Evolutionary conservation across 2,797 vertebrate species (phyloP).

Genomic region (Clamator glandarius): DNA sequence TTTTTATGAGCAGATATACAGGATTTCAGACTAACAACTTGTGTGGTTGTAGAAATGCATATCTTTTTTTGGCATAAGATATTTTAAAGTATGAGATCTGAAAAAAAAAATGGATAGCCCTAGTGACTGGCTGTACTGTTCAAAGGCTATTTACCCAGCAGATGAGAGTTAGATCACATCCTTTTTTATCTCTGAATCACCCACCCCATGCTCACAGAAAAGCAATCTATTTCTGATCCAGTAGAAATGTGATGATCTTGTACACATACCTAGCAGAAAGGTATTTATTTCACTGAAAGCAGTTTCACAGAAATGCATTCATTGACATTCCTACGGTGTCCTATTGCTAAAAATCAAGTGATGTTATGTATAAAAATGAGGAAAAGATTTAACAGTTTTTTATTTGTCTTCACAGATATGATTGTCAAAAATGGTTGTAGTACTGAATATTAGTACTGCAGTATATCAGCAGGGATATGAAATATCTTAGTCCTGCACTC

Average conservation of each 20-base stretch:
- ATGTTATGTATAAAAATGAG: background rate
- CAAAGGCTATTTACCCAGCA: background rate
- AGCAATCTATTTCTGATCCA: background rate
- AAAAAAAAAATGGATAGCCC: background rate
- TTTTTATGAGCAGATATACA: background rate
- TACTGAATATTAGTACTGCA: background rate
- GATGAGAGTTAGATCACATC: background rate
- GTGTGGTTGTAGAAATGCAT: background rate
- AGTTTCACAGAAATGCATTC: background rate
- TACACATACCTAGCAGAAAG: background rate
- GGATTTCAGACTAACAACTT: background rate
- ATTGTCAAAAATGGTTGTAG: background rate
- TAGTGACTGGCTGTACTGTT: background rate
- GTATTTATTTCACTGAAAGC: background rate
- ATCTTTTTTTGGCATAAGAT: background rate
- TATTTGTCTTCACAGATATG: background rate
- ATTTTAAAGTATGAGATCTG: background rate
- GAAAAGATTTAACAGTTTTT: background rate
- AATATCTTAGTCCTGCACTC: background rate
- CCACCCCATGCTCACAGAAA: background rate
- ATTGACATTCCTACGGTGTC: background rate
- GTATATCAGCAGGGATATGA: background rate
- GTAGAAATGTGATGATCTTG: background rate
- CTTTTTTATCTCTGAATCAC: background rate
- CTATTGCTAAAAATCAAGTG: background rate